Evolutionary conservation across 1,140 invertebrate genomes (phyloP), one percentile per base, ranked within the genome.

Genomic region (Sipha flava): DNA sequence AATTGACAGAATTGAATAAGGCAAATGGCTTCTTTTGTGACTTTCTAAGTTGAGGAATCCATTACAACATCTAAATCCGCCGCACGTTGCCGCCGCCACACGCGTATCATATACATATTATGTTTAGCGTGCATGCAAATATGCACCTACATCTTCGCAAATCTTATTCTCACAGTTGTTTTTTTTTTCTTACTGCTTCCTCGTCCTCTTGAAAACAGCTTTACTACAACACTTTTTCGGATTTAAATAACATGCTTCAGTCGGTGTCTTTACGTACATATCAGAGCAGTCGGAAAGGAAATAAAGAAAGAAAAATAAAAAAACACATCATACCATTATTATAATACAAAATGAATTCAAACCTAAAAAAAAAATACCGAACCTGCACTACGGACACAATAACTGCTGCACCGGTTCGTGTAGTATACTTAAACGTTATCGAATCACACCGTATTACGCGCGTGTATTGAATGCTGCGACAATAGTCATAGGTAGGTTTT

Each of bases 11-110:
- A 29, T 43, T 18, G 73, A 57, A 77, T 77, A n/a, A 12, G 21
- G 47, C 34, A 37, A 75, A 75, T 75, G 70, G 70, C 10, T 49
- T 73, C 43, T 40, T 75, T 73, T 73, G 70, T 73, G 47, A 31
- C 70, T 52, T 49, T 73, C 18, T 12, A 21, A 40, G 34, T 59
- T 26, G 49, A 40, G 29, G 73, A 59, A 52, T 77, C 49, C 49
- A 77, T 77, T 77, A 57, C 49, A 37, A n/a, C 49, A 21, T 54
- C 70, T 23, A 29, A 59, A 77, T 37, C 49, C 72, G 49, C n/a
- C n/a, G n/a, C n/a, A n/a, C n/a, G n/a, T n/a, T 31, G 14, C 16
- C n/a, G 29, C 70, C 7, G 34, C 26, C 16, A 66, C 5, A 66
- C 21, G n/a, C 1, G n/a, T 6, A 31, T 29, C 1, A 31, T 6